Conservation (phyloP, 2,797 vertebrate species). For the Siniperca scherzeri region DNA sequence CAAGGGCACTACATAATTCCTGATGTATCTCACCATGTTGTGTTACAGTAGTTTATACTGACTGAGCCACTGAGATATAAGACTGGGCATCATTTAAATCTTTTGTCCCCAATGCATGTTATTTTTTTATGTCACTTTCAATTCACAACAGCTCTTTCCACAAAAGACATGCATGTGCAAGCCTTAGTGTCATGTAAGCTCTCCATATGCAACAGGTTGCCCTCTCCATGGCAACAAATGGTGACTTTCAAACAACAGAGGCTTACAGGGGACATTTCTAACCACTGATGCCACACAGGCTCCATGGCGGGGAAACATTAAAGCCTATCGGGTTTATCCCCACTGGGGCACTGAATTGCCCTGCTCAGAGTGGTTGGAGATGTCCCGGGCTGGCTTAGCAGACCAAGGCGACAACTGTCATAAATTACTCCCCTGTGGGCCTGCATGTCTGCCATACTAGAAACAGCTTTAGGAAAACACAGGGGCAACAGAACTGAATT, state of each 20-base stretch:
- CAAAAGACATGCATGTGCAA: conserved; percentile 17
- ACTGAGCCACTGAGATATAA: too few species aligned
- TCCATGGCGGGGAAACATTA: conserved; percentile 78
- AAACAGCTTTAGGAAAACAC: conserved; percentile 55
- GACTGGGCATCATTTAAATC: too few species aligned
- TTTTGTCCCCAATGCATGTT: too few species aligned
- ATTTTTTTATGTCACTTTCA: neutral
- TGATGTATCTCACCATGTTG: neutral
- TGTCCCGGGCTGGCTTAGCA: conserved; percentile 79
- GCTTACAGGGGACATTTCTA: conserved; percentile 77
- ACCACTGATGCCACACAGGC: conserved; percentile 78
- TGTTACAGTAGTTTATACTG: neutral
- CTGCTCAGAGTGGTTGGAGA: conserved; percentile 76
- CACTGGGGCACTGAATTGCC: conserved; percentile 76
- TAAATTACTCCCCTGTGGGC: conserved; percentile 83
- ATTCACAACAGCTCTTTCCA: conserved; percentile 17
- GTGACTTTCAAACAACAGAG: conserved; percentile 77
- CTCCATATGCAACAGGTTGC: conserved; percentile 51
- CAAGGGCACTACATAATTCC: neutral
- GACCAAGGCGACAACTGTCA: conserved; percentile 87
- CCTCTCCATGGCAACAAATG: conserved; percentile 78
- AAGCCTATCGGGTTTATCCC: conserved; percentile 83
- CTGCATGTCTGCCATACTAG: conserved; percentile 74
- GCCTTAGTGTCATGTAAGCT: conserved; percentile 38
- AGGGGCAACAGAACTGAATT: conserved; percentile 25